These are phyloP conservation scores for Hipposideros larvatus DNA, from an alignment of 2,797 vertebrate genomes.

Conservation along the genomic window DNA sequence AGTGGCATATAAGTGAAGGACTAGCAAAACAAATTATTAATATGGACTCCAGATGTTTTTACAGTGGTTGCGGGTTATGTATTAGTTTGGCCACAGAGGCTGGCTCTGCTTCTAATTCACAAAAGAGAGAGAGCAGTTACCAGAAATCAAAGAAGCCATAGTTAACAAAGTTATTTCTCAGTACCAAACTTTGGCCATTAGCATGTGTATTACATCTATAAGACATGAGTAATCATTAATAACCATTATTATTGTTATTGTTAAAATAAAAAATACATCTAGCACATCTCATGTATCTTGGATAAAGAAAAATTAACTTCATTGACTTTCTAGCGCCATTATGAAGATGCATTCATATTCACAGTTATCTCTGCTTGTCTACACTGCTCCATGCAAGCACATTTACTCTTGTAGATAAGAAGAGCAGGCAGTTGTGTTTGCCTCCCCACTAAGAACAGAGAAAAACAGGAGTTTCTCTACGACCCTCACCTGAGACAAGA, in stretches of 20 bases:
- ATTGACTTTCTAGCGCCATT: background rate
- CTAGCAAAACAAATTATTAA: background rate
- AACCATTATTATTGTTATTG: background rate
- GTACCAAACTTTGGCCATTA: background rate
- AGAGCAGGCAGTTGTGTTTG: background rate
- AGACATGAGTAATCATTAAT: background rate
- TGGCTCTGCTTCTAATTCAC: slow-evolving; percentile 3
- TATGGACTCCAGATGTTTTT: background rate
- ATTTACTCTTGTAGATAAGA: background rate
- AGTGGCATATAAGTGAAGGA: background rate
- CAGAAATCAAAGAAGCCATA: slow-evolving; percentile 31
- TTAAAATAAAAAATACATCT: background rate
- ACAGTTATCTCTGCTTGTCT: background rate
- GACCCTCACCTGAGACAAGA: slow-evolving; percentile 13
- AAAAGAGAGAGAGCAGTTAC: slow-evolving; percentile 1
- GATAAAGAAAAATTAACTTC: slow-evolving; percentile 7
- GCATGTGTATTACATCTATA: background rate
- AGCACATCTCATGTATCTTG: background rate
- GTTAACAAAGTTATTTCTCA: slow-evolving; percentile 23
- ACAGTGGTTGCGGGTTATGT: background rate
- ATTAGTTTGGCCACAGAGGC: background rate
- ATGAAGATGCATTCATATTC: background rate
- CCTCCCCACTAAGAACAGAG: background rate
- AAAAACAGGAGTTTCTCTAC: background rate
- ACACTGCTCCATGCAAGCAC: background rate